Percentiles rank a stretch among this genome's conserved stretches.
These are phyloP conservation scores for Platycheirus rosarum DNA, from an alignment of 2,888 invertebrate genomes.

Conservation along the genomic window DNA sequence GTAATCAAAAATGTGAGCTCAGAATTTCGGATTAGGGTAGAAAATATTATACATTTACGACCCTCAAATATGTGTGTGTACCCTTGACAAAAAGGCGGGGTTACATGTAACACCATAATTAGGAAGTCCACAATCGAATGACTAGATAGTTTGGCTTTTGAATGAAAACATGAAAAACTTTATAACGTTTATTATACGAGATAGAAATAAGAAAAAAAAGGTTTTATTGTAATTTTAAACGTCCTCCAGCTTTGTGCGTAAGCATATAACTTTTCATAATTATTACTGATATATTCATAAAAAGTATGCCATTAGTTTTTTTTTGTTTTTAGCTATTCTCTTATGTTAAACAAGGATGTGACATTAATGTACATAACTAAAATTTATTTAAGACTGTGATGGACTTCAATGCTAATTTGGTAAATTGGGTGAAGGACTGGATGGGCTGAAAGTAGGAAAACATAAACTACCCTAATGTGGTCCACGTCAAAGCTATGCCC, in stretches of 20 bases:
- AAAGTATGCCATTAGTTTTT: neutral
- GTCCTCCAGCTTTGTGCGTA: no score
- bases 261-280: neutral
- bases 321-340: neutral
- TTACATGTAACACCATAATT: constrained; percentile 11
- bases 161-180: neutral
- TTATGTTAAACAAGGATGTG: constrained; percentile 4
- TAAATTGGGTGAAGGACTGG: constrained; percentile 54
- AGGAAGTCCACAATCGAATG: neutral
- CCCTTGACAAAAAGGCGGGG: neutral
- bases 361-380: constrained; percentile 28
- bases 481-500: constrained; percentile 1
- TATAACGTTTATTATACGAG: neutral
- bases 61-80: neutral
- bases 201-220: neutral
- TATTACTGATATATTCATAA: neutral
- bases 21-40: neutral
- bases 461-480: neutral
- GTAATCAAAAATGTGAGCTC: constrained; percentile 26
- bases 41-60: constrained; percentile 12
- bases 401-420: constrained; percentile 28
- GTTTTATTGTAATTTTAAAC: neutral
- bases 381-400: constrained; percentile 39
- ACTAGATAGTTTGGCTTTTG: neutral
- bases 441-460: constrained; percentile 10